These are phyloP conservation scores for Mythimna loreyi DNA, from an alignment of 2,888 invertebrate species.

Conservation along the genomic window DNA sequence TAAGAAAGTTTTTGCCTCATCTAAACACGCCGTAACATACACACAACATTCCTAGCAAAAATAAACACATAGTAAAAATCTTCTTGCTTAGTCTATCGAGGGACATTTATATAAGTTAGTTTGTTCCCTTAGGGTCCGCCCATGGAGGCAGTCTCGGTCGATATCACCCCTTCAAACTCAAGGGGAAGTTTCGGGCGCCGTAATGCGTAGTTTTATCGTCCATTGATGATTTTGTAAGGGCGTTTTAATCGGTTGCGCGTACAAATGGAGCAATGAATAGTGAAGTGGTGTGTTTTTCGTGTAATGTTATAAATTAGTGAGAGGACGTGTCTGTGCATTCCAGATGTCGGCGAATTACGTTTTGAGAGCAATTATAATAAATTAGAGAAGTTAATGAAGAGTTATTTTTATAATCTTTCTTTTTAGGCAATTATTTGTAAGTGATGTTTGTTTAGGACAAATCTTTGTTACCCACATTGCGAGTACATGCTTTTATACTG, in stretches of 20 bases:
- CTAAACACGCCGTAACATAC: slow-evolving; percentile 2
- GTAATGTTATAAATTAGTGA: slow-evolving; percentile 60
- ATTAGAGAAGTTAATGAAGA: slow-evolving; percentile 35
- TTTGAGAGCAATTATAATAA: slow-evolving; percentile 59
- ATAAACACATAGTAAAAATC: slow-evolving; percentile 63
- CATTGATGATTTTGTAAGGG: slow-evolving; percentile 54
- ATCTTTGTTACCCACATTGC: too few relatives aligned
- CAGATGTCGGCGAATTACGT: slow-evolving; percentile 51
- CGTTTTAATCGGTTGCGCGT: slow-evolving; percentile 11
- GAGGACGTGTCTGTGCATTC: slow-evolving; percentile 53
- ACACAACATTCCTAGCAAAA: slow-evolving; percentile 37
- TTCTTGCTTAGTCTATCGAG: slow-evolving; percentile 44
- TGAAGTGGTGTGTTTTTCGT: slow-evolving; percentile 36
- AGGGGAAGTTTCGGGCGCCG: slow-evolving; percentile 31
- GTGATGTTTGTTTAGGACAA: too few relatives aligned
- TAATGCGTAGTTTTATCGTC: slow-evolving; percentile 32
- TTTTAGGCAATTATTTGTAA: too few relatives aligned
- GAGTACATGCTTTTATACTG: too few relatives aligned
- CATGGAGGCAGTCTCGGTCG: slow-evolving; percentile 56
- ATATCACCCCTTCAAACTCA: slow-evolving; percentile 61
- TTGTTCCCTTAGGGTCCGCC: slow-evolving; percentile 37
- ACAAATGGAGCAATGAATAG: slow-evolving; percentile 43
- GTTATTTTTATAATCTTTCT: slow-evolving; percentile 9
- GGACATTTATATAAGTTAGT: slow-evolving; percentile 63
- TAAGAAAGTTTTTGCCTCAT: too few relatives aligned